phyloP scores from a whole-genome alignment of 1,140 invertebrate genomes.

The Drosophila bocqueti region DNA sequence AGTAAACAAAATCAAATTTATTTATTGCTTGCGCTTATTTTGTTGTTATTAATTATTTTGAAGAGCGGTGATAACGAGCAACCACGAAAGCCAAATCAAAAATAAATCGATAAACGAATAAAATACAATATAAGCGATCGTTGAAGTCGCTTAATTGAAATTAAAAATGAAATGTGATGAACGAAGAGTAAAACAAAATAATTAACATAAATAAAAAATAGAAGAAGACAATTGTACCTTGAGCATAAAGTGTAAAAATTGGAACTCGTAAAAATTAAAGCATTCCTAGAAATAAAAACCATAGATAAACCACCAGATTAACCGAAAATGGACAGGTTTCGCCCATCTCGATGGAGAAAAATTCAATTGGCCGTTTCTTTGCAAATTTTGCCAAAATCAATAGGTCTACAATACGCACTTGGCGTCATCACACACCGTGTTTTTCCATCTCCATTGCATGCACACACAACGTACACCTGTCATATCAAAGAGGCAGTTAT shows the following conservation, averaged over 20 bases:
- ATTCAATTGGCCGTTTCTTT: slow-evolving; percentile 66
- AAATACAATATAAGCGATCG: slow-evolving; percentile 55
- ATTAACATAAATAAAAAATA: slow-evolving; percentile 47
- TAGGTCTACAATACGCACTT: slow-evolving; percentile 31
- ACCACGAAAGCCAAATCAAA: slow-evolving; percentile 81
- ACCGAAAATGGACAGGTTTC: slow-evolving; percentile 67
- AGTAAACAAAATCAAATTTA: slow-evolving; percentile 72
- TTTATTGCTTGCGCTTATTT: slow-evolving; percentile 45
- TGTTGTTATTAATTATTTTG: slow-evolving; percentile 48
- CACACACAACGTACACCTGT: slow-evolving; percentile 27
- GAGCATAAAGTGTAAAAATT: slow-evolving; percentile 72
- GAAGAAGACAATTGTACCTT: slow-evolving; percentile 76
- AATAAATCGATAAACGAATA: slow-evolving; percentile 67
- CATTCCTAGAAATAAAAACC: slow-evolving; percentile 52
- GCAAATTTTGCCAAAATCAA: slow-evolving; percentile 83
- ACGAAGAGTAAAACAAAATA: slow-evolving; percentile 47
- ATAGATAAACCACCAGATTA: slow-evolving; percentile 39
- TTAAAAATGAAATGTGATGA: slow-evolving; percentile 77
- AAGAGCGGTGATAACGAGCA: slow-evolving; percentile 73
- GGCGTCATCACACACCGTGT: slow-evolving; percentile 22
- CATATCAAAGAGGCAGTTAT: slow-evolving; percentile 36
- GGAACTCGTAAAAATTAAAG: slow-evolving; percentile 58
- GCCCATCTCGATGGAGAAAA: slow-evolving; percentile 55
- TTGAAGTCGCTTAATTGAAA: slow-evolving; percentile 63
- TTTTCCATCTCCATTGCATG: slow-evolving; percentile 17